phyloP scores from a whole-genome alignment of 2,888 invertebrate species.

The Lottia gigantea region DNA sequence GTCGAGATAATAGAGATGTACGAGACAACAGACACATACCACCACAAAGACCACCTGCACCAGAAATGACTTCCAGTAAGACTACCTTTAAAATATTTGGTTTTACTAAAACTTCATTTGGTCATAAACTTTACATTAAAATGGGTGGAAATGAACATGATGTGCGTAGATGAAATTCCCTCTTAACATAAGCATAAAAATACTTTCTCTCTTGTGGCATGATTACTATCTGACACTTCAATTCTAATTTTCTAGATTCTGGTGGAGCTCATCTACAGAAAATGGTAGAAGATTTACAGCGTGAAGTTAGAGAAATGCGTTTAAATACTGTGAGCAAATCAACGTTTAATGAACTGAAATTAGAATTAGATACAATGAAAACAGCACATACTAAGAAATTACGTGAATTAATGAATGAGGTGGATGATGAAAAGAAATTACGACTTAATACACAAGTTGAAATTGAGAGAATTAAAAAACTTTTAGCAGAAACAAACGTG shows the following conservation, averaged over 20 bases:
- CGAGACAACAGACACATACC: too few species aligned
- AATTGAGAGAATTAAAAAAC: slow-evolving; percentile 65
- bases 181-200: background rate
- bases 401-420: slow-evolving; percentile 60
- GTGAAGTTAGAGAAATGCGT: slow-evolving; percentile 50
- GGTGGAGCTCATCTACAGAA: slow-evolving; percentile 30
- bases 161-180: too few species aligned
- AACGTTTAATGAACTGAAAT: slow-evolving; percentile 79
- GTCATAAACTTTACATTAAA: background rate
- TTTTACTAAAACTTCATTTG: background rate
- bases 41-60: too few species aligned
- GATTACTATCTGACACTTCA: background rate
- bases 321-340: slow-evolving; percentile 72
- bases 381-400: slow-evolving; percentile 51
- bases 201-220: background rate
- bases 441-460: slow-evolving; percentile 68
- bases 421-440: slow-evolving; percentile 68
- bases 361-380: slow-evolving; percentile 52
- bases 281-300: slow-evolving; percentile 51
- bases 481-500: slow-evolving; percentile 55
- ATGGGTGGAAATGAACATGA: background rate
- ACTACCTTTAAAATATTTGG: background rate
- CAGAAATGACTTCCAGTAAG: too few species aligned
- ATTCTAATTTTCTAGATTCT: background rate
- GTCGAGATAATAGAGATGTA: too few species aligned